Evolutionary conservation across 53 echinoderm and acorn worm genomes (phyloP).

Genomic region (Echinarachnius parma): DNA sequence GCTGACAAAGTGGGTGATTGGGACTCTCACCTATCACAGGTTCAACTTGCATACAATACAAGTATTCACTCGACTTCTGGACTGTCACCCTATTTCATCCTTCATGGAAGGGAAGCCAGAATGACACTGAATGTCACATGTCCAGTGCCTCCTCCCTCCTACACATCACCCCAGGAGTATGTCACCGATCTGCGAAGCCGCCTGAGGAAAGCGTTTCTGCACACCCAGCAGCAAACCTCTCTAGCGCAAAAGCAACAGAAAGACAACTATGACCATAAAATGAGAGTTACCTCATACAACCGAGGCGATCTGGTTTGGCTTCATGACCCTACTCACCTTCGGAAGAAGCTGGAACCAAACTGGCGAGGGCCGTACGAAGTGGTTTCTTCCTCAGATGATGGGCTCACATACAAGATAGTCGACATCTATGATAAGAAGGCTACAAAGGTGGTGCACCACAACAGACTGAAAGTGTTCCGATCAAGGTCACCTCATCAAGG

Average conservation of each 20-base stretch:
- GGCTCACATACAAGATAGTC: no score
- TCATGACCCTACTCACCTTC: neutral
- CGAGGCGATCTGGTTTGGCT: conserved; percentile 6
- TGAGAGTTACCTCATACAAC: neutral
- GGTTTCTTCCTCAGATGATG: neutral
- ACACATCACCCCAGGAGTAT: neutral
- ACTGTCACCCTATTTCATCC: conserved; percentile 8
- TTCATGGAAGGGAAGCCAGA: conserved; percentile 9
- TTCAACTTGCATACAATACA: conserved; percentile 40
- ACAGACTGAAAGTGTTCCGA: no score
- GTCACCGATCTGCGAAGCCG: neutral
- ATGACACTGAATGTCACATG: neutral
- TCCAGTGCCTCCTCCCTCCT: neutral
- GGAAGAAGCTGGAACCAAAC: conserved; percentile 9
- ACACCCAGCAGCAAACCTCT: neutral
- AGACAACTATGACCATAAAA: neutral
- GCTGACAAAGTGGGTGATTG: conserved; percentile 25
- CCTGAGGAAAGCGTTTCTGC: neutral
- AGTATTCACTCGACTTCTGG: conserved; percentile 15
- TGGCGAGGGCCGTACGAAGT: conserved; percentile 2
- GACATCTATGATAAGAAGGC: no score
- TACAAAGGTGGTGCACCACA: no score
- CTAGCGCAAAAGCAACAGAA: neutral
- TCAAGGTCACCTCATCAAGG: no score
- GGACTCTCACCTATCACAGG: conserved; percentile 22